Evolutionary conservation across 2,888 invertebrate genomes (phyloP), one percentile per base, ranked within the genome.

Genomic region (Hydriomena furcata): DNA sequence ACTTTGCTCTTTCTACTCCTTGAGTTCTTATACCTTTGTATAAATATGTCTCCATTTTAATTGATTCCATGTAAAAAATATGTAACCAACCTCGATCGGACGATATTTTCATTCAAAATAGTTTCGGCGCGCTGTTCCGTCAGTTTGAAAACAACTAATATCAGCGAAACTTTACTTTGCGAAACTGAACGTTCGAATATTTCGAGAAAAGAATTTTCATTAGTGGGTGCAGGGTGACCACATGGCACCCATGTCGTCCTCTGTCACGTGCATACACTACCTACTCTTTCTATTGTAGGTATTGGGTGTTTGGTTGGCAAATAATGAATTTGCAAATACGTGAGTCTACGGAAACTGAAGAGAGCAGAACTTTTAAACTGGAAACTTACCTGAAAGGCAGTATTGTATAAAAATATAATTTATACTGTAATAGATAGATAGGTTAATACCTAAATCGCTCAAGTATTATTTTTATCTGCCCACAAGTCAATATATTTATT

Each of bases 181-280:
- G 27, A 28, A 46, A 32, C 36, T 41, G 40, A 40, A 23, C 28
- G 40, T 27, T 42, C n/a, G 64, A 64, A 68, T 66, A 61, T 67
- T 61, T 51, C 48, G 23, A 28, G 55, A 61, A 71, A 80, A 79
- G 80, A 79, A 81, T 81, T 81, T 81, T 78, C 78, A 81, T 81
- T 80, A 79, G 68, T 63, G 65, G 52, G 42, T 70, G 67, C 67
- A 67, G 69, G 66, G 68, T 65, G 62, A 73, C 76, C 73, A 64
- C 60, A 63, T 55, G 52, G 53, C 45, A 68, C 68, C 76, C 72
- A 60, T 61, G 69, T 73, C 70, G 61, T 55, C 73, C 68, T 66
- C 52, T 72, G 76, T 76, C 74, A 73, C 68, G 13, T 34, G 32
- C 41, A 42, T 31, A 30, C 34, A 23, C 5, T 31, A 30, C 23